A percentile compares a stretch with the other conserved stretches of the same genome.
These are phyloP conservation scores for Cepaea hortensis DNA, from an alignment of 2,888 invertebrate species.

Conservation along the genomic window DNA sequence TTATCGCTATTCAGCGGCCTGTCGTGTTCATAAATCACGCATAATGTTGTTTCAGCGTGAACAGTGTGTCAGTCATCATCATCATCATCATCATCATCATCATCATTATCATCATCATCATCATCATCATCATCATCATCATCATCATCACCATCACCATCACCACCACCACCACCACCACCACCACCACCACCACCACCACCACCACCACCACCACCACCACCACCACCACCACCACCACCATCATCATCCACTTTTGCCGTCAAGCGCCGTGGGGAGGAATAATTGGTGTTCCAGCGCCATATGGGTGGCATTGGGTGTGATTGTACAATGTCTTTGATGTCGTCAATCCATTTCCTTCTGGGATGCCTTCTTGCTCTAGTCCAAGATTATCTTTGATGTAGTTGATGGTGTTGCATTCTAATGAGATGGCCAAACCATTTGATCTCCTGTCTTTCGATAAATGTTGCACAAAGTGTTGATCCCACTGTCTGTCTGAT, in stretches of 20 bases:
- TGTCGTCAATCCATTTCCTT: too few relatives aligned
- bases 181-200: background rate
- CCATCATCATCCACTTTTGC: background rate
- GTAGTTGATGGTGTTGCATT: too few relatives aligned
- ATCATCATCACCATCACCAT: constrained; percentile 17
- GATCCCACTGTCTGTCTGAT: too few relatives aligned
- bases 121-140: constrained; percentile 43
- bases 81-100: constrained; percentile 30
- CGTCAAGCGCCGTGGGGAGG: too few relatives aligned
- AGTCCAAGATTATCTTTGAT: too few relatives aligned
- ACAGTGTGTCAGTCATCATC: constrained; percentile 7
- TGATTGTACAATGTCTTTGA: too few relatives aligned
- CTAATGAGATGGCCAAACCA: too few relatives aligned
- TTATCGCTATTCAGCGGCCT: background rate
- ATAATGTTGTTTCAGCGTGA: constrained; percentile 3
- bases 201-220: background rate
- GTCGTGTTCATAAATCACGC: background rate
- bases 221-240: background rate
- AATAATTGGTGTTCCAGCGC: too few relatives aligned
- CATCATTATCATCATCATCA: constrained; percentile 42
- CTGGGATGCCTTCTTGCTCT: too few relatives aligned
- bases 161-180: background rate
- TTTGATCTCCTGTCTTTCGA: too few relatives aligned
- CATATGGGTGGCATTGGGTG: too few relatives aligned
- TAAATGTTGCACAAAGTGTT: too few relatives aligned